Percentiles rank a stretch among this genome's conserved stretches.
Conservation (phyloP, 2,797 vertebrate genomes). For the Ficedula albicollis region DNA sequence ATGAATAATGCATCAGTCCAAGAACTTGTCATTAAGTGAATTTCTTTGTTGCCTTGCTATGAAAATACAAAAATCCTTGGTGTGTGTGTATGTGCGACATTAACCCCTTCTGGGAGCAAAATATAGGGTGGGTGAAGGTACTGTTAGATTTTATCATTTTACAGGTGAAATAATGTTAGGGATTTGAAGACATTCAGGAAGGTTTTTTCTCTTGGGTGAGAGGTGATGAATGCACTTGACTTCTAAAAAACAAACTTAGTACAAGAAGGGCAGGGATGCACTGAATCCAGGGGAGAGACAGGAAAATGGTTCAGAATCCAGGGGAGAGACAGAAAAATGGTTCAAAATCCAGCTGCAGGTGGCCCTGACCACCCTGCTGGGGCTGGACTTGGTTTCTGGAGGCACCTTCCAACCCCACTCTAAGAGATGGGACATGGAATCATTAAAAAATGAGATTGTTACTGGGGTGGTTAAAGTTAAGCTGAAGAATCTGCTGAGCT, state of each 20-base stretch:
- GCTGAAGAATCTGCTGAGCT: not conserved
- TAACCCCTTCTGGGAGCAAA: not conserved
- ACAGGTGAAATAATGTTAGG: not conserved
- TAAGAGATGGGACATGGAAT: not conserved
- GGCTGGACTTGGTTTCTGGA: not conserved
- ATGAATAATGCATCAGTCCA: constrained; percentile 62
- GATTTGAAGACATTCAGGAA: not conserved
- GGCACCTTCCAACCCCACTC: not conserved
- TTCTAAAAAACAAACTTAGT: not conserved
- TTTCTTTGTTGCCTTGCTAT: constrained; percentile 9
- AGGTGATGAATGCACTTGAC: not conserved
- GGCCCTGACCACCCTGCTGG: not conserved
- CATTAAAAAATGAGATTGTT: not conserved
- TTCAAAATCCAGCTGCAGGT: not conserved
- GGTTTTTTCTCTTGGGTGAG: not conserved
- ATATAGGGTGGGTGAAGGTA: not conserved
- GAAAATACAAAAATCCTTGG: not conserved
- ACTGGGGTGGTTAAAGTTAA: not conserved
- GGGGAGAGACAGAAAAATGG: rapidly evolving
- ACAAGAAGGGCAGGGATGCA: not conserved
- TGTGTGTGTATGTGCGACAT: not conserved
- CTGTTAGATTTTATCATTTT: not conserved
- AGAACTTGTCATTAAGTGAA: constrained; percentile 42
- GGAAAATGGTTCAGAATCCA: not conserved
- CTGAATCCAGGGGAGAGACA: not conserved